These are phyloP conservation scores for Andricus grossulariae DNA, from an alignment of 1,140 invertebrate species.

Conservation along the genomic window DNA sequence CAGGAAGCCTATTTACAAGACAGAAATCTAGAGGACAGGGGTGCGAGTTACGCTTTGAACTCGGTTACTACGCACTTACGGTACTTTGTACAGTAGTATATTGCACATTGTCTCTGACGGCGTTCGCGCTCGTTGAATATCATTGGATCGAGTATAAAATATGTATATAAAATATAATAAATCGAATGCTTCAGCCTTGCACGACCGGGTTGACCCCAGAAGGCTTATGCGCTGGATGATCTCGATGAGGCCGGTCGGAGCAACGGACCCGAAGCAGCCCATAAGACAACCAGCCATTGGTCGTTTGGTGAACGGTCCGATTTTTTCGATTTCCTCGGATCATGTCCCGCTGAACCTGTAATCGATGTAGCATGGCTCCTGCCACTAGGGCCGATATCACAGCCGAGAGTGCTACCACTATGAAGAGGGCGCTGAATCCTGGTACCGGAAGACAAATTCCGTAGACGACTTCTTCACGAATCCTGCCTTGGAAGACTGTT, in stretches of 20 bases:
- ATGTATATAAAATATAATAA: background rate
- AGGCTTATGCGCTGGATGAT: slow-evolving; percentile 52
- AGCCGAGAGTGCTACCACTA: slow-evolving; percentile 89
- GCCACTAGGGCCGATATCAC: slow-evolving; percentile 88
- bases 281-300: slow-evolving; percentile 84
- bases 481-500: slow-evolving; percentile 90
- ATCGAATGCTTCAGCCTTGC: slow-evolving; percentile 53
- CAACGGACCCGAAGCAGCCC: slow-evolving; percentile 79
- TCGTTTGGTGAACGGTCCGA: slow-evolving; percentile 69
- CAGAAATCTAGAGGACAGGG: slow-evolving; percentile 4
- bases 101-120: slow-evolving; percentile 71
- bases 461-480: slow-evolving; percentile 91
- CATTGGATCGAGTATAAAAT: slow-evolving; percentile 33
- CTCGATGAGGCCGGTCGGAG: slow-evolving; percentile 49
- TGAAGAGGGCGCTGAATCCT: slow-evolving; percentile 91
- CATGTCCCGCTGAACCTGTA: slow-evolving; percentile 84
- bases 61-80: slow-evolving; percentile 64
- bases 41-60: slow-evolving; percentile 12
- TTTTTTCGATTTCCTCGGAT: slow-evolving; percentile 72
- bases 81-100: slow-evolving; percentile 74
- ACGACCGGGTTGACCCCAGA: slow-evolving; percentile 55
- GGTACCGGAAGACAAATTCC: slow-evolving; percentile 93
- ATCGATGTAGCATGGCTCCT: slow-evolving; percentile 84
- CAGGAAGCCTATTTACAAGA: background rate
- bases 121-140: slow-evolving; percentile 39